These are phyloP conservation scores for Hypercompe scribonia DNA, from an alignment of 2,888 invertebrate species.

Conservation along the genomic window DNA sequence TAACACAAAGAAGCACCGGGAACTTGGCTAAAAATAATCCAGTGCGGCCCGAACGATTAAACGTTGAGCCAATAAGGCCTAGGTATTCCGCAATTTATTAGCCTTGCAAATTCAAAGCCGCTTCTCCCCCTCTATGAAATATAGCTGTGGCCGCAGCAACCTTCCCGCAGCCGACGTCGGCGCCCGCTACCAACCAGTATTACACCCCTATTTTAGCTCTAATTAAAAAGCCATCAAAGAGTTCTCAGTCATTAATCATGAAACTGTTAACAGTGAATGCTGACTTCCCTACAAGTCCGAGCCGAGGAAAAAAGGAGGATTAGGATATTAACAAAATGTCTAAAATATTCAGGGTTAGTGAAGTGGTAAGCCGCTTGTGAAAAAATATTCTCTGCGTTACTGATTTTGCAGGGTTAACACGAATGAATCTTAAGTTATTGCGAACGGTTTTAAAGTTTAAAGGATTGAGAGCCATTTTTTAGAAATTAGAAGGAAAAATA, in stretches of 20 bases:
- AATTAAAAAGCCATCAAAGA: slow-evolving; percentile 88
- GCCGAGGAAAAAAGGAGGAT: slow-evolving; percentile 77
- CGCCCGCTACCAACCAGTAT: slow-evolving; percentile 68
- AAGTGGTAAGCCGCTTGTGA: slow-evolving; percentile 77
- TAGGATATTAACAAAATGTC: slow-evolving; percentile 83
- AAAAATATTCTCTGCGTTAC: slow-evolving; percentile 69
- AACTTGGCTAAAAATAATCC: slow-evolving; percentile 78
- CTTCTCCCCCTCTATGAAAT: slow-evolving; percentile 80
- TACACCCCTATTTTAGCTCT: slow-evolving; percentile 86
- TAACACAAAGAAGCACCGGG: slow-evolving; percentile 66
- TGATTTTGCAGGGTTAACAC: slow-evolving; percentile 76
- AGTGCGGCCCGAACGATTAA: slow-evolving; percentile 75
- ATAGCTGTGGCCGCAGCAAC: slow-evolving; percentile 80
- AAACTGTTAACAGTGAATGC: slow-evolving; percentile 86
- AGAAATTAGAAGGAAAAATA: slow-evolving; percentile 73
- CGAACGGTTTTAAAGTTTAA: slow-evolving; percentile 81
- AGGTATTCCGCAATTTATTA: slow-evolving; percentile 85
- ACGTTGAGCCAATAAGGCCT: slow-evolving; percentile 83
- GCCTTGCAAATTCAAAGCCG: slow-evolving; percentile 84
- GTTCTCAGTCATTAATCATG: slow-evolving; percentile 87
- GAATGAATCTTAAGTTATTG: slow-evolving; percentile 80
- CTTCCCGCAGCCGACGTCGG: slow-evolving; percentile 64
- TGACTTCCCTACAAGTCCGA: slow-evolving; percentile 76
- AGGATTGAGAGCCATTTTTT: slow-evolving; percentile 78
- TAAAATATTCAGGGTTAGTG: slow-evolving; percentile 82